Base-by-base conservation (phyloP, 2,797 vertebrate genomes). In the Amblyraja radiata region DNA sequence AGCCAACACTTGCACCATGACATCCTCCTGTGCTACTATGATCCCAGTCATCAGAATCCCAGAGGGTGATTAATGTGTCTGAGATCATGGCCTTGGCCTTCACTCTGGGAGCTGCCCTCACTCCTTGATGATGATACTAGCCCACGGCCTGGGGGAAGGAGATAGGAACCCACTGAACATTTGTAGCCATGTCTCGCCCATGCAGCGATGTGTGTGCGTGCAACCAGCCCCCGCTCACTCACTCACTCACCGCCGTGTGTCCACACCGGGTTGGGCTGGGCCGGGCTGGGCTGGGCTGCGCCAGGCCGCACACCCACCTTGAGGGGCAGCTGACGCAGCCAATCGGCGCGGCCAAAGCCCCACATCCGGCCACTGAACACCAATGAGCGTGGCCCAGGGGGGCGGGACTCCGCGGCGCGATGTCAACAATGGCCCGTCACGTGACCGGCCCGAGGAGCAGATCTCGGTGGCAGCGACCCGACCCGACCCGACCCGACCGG, bases 401-500 rank as follows among this genome's bases (percentile, higher is more conserved):
- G 84, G 84, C 28, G 84, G 61, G 84, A 36, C 21, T 88, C 9
- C 16, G 61, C 18, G 84, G 84, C 28, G 14, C 10, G 6, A 6
- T 88, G 84, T 88, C 84, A 88, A 88, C 84, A 88, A 65, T 65
- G 84, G 84, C 0, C 28, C 8, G 84, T 88, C 84, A 88, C 23
- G 28, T 88, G 61, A 88, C 84, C 61, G n/a, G 61, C 32, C 61
- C 1, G 54, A 0, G 36, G 54, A 23, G 21, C 0, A 18, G 36
- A 79, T 18, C 39, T 81, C 80, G 21, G 6, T 7, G 8, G 9
- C 14, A 73, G 68, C 68, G 13, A 18, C 68, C 14, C 4, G 68
- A 32, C 32, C 32, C 32, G 32, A 32, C 32, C 32, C 32, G 32
- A 32, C 32, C n/a, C n/a, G n/a, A n/a, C n/a, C n/a, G n/a, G n/a